phyloP scores from a whole-genome alignment of 2,113 vertebrate genomes.

The Pelodiscus sinensis region DNA sequence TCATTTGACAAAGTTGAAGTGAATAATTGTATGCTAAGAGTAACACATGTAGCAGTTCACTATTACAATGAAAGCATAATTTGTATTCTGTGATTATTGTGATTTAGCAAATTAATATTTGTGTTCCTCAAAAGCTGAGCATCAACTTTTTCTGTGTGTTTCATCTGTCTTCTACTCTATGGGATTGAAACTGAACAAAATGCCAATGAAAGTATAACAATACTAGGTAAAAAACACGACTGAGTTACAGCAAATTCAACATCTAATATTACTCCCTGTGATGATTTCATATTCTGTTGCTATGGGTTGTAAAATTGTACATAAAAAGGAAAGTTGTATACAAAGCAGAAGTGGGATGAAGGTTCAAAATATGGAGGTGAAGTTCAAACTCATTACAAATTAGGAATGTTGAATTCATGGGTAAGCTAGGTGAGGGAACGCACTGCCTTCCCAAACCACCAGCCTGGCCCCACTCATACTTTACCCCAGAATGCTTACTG shows the following conservation, averaged over 20 bases:
- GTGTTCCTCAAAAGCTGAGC: slow-evolving; percentile 25
- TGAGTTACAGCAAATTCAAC: neutral
- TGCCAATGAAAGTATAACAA: slow-evolving; percentile 19
- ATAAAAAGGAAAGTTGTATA: neutral
- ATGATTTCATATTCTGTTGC: neutral
- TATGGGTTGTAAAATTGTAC: neutral
- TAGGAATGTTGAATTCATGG: neutral
- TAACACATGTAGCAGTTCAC: neutral
- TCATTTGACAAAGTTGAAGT: neutral
- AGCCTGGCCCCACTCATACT: too few species aligned
- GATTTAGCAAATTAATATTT: slow-evolving; percentile 1
- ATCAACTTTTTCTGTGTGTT: slow-evolving; percentile 42
- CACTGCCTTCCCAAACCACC: too few species aligned
- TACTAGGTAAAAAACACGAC: neutral
- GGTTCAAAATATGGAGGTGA: neutral
- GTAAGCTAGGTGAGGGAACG: too few species aligned
- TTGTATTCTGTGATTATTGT: neutral
- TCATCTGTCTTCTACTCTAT: slow-evolving; percentile 10
- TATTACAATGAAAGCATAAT: neutral
- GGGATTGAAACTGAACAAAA: slow-evolving; percentile 37
- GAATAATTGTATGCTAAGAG: neutral
- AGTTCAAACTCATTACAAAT: neutral
- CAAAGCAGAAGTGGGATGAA: neutral
- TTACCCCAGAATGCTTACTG: too few species aligned
- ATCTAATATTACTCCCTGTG: neutral